phyloP scores from a whole-genome alignment of 1,140 invertebrate genomes.

The Ooceraea biroi region DNA sequence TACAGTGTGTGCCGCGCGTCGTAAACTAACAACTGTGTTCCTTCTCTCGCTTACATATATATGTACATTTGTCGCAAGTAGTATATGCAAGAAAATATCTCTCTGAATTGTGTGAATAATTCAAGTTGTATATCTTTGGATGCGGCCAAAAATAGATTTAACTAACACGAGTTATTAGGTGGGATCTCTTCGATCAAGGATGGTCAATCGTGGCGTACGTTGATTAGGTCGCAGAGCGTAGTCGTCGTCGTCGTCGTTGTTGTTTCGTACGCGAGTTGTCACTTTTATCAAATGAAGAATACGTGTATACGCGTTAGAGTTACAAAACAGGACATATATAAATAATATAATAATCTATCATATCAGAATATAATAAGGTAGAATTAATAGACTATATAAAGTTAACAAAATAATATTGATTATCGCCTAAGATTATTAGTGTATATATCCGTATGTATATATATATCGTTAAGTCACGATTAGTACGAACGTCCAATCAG shows the following conservation, averaged over 20 bases:
- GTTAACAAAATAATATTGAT: not conserved
- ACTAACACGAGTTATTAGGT: slow-evolving; percentile 71
- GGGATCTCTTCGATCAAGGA: slow-evolving; percentile 68
- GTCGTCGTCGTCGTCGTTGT: slow-evolving; percentile 33
- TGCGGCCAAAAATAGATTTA: slow-evolving; percentile 78
- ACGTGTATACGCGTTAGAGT: not conserved
- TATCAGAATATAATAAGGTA: not conserved
- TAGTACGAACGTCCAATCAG: slow-evolving; percentile 45
- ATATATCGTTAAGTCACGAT: slow-evolving; percentile 37
- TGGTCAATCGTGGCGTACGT: slow-evolving; percentile 67
- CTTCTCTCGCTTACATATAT: slow-evolving; percentile 42
- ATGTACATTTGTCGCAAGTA: slow-evolving; percentile 74
- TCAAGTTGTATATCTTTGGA: slow-evolving; percentile 75
- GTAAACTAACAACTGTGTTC: slow-evolving; percentile 65
- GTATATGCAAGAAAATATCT: slow-evolving; percentile 78
- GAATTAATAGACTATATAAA: not conserved
- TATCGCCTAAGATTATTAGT: not conserved
- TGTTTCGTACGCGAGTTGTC: slow-evolving; percentile 28
- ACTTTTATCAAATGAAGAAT: too few relatives aligned
- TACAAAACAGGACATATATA: not conserved
- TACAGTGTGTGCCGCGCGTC: slow-evolving; percentile 40
- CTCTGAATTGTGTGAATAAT: slow-evolving; percentile 71
- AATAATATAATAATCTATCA: not conserved
- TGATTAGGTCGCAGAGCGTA: slow-evolving; percentile 29
- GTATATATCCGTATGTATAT: slow-evolving; percentile 12